Evolutionary conservation across 2,113 vertebrate genomes (phyloP), one percentile per base, ranked within the genome.

Genomic region (Toxostoma redivivum): DNA sequence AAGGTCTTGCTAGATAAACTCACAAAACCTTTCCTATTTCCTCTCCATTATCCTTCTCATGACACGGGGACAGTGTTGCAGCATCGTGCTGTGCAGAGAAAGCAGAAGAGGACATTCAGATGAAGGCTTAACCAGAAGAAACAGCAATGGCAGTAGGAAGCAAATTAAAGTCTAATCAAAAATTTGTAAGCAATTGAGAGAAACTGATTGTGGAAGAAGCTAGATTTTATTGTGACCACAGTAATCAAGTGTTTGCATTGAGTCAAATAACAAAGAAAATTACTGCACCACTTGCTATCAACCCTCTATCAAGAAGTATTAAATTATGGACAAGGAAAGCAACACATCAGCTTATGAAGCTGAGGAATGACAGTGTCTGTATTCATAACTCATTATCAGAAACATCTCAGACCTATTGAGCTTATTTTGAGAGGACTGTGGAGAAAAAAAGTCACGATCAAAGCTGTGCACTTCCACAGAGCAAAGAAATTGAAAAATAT

Each of bases 401-500:
- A 94, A 88, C 4, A 74, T 37, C 37, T 86, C 2, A 1, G 35
- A 85, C 11, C 66, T 73, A 66, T 0, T 50, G 54, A 86, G n/a
- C 13, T 92, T 84, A n/a, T 60, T 81, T 78, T 77, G 71, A 90
- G 53, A 35, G 9, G 44, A 66, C 67, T 66, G 7, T 4, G 23
- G 31, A 87, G 25, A 27, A 81, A 35, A 90, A 90, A 66, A 78
- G 18, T 14, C 44, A 74, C 1, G 0, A 86, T 40, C 42, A 93
- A 85, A 85, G 72, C 33, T 51, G 5, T 58, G 64, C 25, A 27
- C 44, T 66, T 72, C 38, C 62, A 94, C 25, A 5, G 35, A 88
- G 50, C 23, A 91, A n/a, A 88, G 45, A 80, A 82, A 94, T 27
- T 61, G 79, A 80, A 93, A 90, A 81, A 73, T 51, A 58, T 22